Evolutionary conservation across 2,888 invertebrate species (phyloP).

Genomic region (Drosophila bunnanda): DNA sequence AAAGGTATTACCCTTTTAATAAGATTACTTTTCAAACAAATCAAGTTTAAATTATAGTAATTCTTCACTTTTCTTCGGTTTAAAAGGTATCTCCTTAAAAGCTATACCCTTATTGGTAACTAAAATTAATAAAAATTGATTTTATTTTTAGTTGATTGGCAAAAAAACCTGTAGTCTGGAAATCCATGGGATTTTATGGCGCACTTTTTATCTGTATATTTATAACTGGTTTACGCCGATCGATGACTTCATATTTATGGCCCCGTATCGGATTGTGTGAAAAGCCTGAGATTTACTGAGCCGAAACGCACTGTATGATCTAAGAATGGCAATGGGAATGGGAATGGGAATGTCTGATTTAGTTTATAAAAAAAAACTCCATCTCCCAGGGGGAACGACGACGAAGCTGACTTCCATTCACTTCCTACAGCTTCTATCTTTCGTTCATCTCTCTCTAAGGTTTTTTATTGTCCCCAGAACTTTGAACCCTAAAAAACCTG

Average conservation of each 20-base stretch:
- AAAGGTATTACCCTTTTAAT: no score
- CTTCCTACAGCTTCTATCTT: constrained; percentile 20
- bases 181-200: constrained; percentile 21
- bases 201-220: constrained; percentile 23
- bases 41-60: background rate
- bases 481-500: constrained; percentile 30
- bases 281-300: constrained; percentile 29
- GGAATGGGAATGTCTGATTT: constrained; percentile 6
- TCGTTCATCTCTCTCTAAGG: background rate
- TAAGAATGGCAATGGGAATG: constrained; percentile 6
- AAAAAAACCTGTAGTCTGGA: background rate
- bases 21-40: background rate
- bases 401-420: constrained; percentile 7
- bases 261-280: constrained; percentile 29
- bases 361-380: constrained; percentile 15
- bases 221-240: constrained; percentile 36
- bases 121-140: background rate
- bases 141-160: background rate
- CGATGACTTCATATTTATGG: constrained; percentile 42
- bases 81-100: background rate
- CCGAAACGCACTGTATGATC: constrained; percentile 37
- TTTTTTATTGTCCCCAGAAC: constrained; percentile 18
- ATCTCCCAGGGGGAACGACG: no score
- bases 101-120: background rate
- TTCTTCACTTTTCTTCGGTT: background rate